A percentile compares a stretch with the other conserved stretches of the same genome.
Evolutionary conservation across 2,797 vertebrate genomes (phyloP).

Genomic region (Triplophysa yarkandensis): DNA sequence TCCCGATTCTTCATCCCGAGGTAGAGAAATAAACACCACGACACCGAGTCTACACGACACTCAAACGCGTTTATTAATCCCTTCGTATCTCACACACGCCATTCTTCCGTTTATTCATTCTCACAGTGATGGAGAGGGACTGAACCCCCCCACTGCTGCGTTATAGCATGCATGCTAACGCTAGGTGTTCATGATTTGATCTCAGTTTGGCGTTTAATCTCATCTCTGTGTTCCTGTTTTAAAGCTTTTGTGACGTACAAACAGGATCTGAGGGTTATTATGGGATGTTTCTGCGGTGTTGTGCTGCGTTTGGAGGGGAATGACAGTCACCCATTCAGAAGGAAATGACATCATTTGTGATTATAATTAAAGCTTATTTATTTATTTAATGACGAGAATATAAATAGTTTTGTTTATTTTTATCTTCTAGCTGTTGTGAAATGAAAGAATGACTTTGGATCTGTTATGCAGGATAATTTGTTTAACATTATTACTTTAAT

Average conservation of each 20-base stretch:
- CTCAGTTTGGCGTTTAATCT: neutral
- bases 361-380: neutral
- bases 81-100: neutral
- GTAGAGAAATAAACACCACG: constrained; percentile 66
- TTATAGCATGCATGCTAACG: constrained; percentile 47
- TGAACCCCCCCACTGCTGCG: constrained; percentile 46
- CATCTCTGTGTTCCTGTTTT: neutral
- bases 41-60: neutral
- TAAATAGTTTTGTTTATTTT: no score
- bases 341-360: neutral
- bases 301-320: constrained; percentile 33
- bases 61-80: neutral
- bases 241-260: neutral
- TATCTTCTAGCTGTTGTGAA: neutral
- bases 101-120: neutral
- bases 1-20: constrained; percentile 94
- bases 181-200: neutral
- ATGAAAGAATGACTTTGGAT: neutral
- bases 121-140: constrained; percentile 24
- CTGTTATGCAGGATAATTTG: no score
- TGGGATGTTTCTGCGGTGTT: neutral
- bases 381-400: neutral
- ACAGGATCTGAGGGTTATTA: neutral
- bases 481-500: no score
- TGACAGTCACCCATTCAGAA: constrained; percentile 17